Base-by-base conservation (phyloP, 2,797 vertebrate species). In the Chloroceryle inda region DNA sequence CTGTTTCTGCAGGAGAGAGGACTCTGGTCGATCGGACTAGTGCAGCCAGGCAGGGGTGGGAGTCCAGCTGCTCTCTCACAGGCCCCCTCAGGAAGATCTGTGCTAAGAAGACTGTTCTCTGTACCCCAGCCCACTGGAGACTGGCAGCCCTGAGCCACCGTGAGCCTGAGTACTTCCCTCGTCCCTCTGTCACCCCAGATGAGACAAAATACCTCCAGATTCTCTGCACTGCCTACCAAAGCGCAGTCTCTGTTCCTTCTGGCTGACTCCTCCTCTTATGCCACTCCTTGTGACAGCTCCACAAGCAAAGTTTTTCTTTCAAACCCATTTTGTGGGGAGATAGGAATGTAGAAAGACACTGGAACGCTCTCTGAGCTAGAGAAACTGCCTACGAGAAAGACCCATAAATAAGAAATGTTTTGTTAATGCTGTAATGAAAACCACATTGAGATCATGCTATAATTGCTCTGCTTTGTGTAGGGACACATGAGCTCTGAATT, bases 161-260 rank as follows among this genome's bases (percentile, higher is more conserved):
- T 29, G 42, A 66, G 33, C 69, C 50, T 53, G 33, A 88, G 59
- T 27, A 12, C 27, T 85, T 68, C 66, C 47, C 16, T 0, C 8
- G 44, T 37, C 91, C 79, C 89, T 89, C 9, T 61, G 18, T 73
- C 64, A 62, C 72, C 66, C 81, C 31, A 49, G 56, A 50, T 7
- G 61, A 68, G 77, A 42, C 89, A 72, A 95, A 92, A 78, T 24
- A 82, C 55, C 92, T 91, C 92, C 79, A 11, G 87, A 87, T 72
- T 92, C 89, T 92, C 95, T 86, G 59, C 40, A 49, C 61, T 12
- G 1, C 31, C 78, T 40, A 37, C 55, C 62, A 69, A 67, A 89
- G 73, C 89, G 71, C 86, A 56, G 85, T 69, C 78, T 88, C 78
- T 97, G 97, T 96, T 98, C 98, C 95, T 98, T 92, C 98, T 98